A percentile compares a stretch with the other conserved stretches of the same genome.
phyloP scores from a whole-genome alignment of 2,888 invertebrate species.

The Sphinx pinastri region DNA sequence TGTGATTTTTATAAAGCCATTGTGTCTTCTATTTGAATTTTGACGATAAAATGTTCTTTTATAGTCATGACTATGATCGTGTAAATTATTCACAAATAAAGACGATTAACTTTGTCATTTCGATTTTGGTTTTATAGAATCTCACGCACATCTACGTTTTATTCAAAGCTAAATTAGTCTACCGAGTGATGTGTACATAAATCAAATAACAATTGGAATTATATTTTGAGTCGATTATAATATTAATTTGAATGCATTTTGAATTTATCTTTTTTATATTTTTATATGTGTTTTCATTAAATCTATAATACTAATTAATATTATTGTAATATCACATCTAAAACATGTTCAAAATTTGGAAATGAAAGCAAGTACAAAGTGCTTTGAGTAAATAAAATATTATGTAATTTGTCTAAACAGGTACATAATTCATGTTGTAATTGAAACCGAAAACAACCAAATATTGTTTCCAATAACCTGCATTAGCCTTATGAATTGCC shows the following conservation, averaged over 20 bases:
- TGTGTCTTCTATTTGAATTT: slow-evolving; percentile 7
- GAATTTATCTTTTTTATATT: slow-evolving; percentile 35
- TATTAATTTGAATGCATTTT: slow-evolving; percentile 17
- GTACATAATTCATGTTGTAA: slow-evolving; percentile 67
- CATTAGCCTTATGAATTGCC: slow-evolving; percentile 82
- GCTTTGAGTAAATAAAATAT: slow-evolving; percentile 67
- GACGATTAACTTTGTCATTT: neutral
- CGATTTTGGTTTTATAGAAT: slow-evolving; percentile 9
- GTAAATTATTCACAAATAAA: neutral
- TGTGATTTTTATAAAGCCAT: slow-evolving; percentile 16
- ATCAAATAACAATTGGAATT: slow-evolving; percentile 16
- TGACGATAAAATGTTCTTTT: neutral
- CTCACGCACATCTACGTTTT: neutral
- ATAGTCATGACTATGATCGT: neutral
- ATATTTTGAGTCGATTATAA: neutral
- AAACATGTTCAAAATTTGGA: slow-evolving; percentile 43
- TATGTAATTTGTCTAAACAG: slow-evolving; percentile 47
- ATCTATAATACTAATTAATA: slow-evolving; percentile 33
- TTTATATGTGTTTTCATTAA: slow-evolving; percentile 36
- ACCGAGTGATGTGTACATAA: neutral
- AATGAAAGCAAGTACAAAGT: slow-evolving; percentile 78
- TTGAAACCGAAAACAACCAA: slow-evolving; percentile 75
- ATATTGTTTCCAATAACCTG: slow-evolving; percentile 79
- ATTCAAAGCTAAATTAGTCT: neutral
- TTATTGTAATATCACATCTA: slow-evolving; percentile 28